Base-by-base conservation (phyloP, 2,797 vertebrate genomes). In the Crocodylus rhombifer region DNA sequence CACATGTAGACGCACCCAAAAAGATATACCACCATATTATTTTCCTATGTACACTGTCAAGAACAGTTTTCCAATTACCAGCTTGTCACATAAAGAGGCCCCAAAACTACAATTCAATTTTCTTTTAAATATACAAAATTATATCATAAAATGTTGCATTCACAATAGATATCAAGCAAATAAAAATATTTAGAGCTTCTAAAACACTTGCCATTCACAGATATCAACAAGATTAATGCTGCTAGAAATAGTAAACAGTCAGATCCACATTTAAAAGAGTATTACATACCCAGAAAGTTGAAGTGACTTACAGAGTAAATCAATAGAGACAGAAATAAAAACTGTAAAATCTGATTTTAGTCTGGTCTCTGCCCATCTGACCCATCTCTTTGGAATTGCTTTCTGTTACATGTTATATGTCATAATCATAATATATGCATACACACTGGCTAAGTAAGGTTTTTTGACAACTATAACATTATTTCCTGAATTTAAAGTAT, bases 261-360 rank as follows among this genome's bases (percentile, higher is more conserved):
- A 21, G 7, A 12, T 77, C 82, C 56, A 23, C 30, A 88, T 71
- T 86, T 64, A 87, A 80, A 0, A 79, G 3, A 58, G 9, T 16
- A 79, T 33, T 83, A 89, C 92, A 87, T 55, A 88, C 4, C 42
- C 15, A 67, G 82, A 92, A 95, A 73, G n/a, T n/a, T 10, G 5
- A 94, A 26, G 73, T 75, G 14, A 63, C 16, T 33, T 82, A 57
- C 36, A 80, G 0, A 25, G n/a, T 28, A 71, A 14, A 1, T 14
- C 82, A 89, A 86, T 23, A 82, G 63, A 85, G 91, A 55, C 5
- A 84, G 61, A 84, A 93, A 89, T 4, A 90, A 16, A 71, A 33
- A 63, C n/a, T 79, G n/a, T 55, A 65, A 74, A 6, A 4, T 76
- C 61, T 85, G 64, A 63, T 30, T 77, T 12, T 9, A 84, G 2